Base-by-base conservation (phyloP, 2,113 vertebrate species). In the Syngnathus typhle region DNA sequence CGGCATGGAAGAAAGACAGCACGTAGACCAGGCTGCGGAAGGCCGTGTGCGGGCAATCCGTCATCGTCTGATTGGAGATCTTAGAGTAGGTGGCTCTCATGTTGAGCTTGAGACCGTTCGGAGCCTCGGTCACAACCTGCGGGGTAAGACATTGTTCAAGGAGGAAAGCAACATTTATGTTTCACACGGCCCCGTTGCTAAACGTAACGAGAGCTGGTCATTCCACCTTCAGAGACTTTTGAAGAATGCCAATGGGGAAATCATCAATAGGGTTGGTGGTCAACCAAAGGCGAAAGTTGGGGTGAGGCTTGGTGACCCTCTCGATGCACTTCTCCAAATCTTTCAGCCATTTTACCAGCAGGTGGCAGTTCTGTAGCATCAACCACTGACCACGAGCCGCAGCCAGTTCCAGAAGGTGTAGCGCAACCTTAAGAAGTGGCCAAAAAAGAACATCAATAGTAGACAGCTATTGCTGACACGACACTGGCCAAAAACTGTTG, bases 281-380 rank as follows among this genome's bases (percentile, higher is more conserved):
- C 74, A 99, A 87, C 96, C 97, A 99, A 64, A 98, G 86, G n/a
- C 95, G 94, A 84, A 97, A 98, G 70, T 93, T 94, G 0, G 91
- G 86, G 44, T 96, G 92, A 11, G 96, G 92, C 18, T 95, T 92
- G 8, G 80, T 85, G 41, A 98, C 93, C 61, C 87, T 89, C 79
- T 98, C 96, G 61, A 98, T 80, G 0, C 93, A 85, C 76, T 98
- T 99, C 84, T 99, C 97, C 88, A 98, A 87, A 0, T 91, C 91
- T 73, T 93, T 84, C 7, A 99, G 92, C 96, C 97, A 99, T 80
- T 89, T 93, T 44, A 95, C 94, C 82, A 96, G 75, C 37, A 99
- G 91, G 76, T 99, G 97, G 70, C 97, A 99, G 83, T 99, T 98
- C 90, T 99, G 96, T 13, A 99, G 49, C 94, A 99, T 94, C 18